These are phyloP conservation scores for Cyprinodon brontotheroides DNA, from an alignment of 2,113 vertebrate genomes.

Conservation along the genomic window DNA sequence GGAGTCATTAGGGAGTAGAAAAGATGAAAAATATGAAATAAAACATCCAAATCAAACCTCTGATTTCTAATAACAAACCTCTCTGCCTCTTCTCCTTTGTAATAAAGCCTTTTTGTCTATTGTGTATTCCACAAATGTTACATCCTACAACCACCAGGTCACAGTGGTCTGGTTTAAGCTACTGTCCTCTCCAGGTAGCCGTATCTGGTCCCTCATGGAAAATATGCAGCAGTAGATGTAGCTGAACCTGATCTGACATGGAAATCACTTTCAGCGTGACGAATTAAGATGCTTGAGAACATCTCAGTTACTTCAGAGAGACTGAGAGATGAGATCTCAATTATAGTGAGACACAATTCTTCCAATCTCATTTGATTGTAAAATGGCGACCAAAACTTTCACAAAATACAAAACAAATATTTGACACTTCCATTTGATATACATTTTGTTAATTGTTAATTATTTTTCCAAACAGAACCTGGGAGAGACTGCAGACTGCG, in stretches of 20 bases:
- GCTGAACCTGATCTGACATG: constrained; percentile 54
- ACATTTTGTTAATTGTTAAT: not conserved
- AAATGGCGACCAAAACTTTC: not conserved
- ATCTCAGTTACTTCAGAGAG: constrained; percentile 29
- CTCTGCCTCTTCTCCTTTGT: constrained; percentile 16
- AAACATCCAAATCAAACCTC: constrained; percentile 15
- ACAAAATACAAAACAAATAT: not conserved
- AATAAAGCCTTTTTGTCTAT: constrained; percentile 18
- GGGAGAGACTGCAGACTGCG: not conserved
- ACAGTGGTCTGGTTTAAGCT: constrained; percentile 73
- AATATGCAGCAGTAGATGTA: constrained; percentile 27
- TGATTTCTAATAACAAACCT: constrained; percentile 1
- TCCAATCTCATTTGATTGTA: not conserved
- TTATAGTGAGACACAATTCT: constrained; percentile 15
- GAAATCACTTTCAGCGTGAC: not conserved
- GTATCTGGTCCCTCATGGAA: constrained; percentile 34
- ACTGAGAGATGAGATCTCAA: constrained; percentile 30
- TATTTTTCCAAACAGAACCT: not conserved
- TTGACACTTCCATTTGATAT: constrained; percentile 2
- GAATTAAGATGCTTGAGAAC: constrained; percentile 13
- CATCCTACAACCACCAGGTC: constrained; percentile 29
- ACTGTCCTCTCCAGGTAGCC: constrained; percentile 41
- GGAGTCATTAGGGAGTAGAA: constrained; percentile 21
- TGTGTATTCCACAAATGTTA: constrained; percentile 1
- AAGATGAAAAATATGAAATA: constrained; percentile 8